Evolutionary conservation across 2,113 vertebrate genomes (phyloP).

Genomic region (Spea bombifrons): DNA sequence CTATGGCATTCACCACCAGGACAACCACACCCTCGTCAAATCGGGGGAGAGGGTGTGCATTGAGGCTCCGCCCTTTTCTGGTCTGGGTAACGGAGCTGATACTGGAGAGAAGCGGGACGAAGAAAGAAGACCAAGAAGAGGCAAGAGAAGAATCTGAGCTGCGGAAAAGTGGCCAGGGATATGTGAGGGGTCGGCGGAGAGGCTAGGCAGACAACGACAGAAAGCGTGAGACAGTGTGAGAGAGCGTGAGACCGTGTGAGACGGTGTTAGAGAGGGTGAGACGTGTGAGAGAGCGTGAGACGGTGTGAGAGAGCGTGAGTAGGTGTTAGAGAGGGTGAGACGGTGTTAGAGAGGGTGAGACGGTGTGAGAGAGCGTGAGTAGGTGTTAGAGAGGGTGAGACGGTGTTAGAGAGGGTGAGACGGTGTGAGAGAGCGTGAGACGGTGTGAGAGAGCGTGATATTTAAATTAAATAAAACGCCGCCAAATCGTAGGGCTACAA

Average conservation of each 20-base stretch:
- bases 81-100: too few species aligned
- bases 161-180: neutral
- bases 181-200: neutral
- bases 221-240: neutral
- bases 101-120: neutral
- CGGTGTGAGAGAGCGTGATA: too few species aligned
- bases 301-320: neutral
- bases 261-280: neutral
- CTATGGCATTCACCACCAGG: too few species aligned
- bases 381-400: neutral
- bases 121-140: neutral
- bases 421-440: too few species aligned
- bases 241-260: neutral
- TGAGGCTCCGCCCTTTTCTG: too few species aligned
- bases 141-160: too few species aligned
- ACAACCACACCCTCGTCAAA: too few species aligned
- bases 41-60: too few species aligned
- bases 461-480: too few species aligned
- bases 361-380: neutral
- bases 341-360: neutral
- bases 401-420: neutral
- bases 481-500: too few species aligned
- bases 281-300: neutral
- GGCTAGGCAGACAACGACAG: neutral
- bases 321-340: neutral